Evolutionary conservation across 2,888 invertebrate species (phyloP), one percentile per base, ranked within the genome.

Genomic region (Globia sparganii): DNA sequence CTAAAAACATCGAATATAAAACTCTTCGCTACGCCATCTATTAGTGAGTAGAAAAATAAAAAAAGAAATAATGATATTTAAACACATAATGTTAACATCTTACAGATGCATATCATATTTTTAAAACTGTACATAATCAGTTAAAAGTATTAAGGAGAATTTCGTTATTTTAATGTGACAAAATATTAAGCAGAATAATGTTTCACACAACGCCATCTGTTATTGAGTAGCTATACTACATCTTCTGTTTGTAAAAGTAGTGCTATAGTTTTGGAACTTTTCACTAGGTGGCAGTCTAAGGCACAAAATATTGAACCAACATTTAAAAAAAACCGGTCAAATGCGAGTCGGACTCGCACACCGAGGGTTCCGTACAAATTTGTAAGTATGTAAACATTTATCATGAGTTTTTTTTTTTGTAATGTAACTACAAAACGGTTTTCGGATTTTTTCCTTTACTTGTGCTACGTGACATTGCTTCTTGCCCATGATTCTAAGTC

Each of bases 121-220:
- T n/a, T 9, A 0, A 1, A 78, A 43, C 25, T 28, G 11, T 0
- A 46, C 18, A 2, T 4, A 21, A 34, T 0, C 2, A 13, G 21
- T 0, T 15, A 18, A 4, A 3, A 2, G 0, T 2, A 25, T 1
- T 8, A 25, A 4, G 4, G 4, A 31, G 5, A 15, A 1, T 40
- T 58, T 43, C 18, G 0, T 11, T 21, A 2, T 13, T 9, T 9
- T 6, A 1, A 6, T 15, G 11, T 18, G 2, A 28, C 13, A 40
- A 43, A 25, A 37, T 28, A 34, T 25, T 1, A 8, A 31, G 2
- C n/a, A 25, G 0, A 9, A 3, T 0, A 0, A 8, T 15, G 2
- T 34, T 65, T 25, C 2, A 4, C 0, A 5, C 15, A 72, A 15
- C 61, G 88, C 80, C 88, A 90, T 87, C 93, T 93, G 78, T 84